Evolutionary conservation across 1,140 invertebrate species (phyloP).

Genomic region (Andrena cerasifolii): DNA sequence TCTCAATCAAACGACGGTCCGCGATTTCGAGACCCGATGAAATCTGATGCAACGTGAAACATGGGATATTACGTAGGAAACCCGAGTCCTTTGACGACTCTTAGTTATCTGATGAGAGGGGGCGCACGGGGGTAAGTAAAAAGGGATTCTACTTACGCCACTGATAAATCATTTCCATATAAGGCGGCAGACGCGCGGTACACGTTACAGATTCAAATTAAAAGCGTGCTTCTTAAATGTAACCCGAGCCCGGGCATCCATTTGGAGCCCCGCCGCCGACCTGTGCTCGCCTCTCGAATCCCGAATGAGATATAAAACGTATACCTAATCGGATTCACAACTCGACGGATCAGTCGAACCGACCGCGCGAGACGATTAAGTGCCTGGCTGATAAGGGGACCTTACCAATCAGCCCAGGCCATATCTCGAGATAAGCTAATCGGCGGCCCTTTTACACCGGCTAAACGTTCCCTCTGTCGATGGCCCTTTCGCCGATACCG

Average conservation of each 20-base stretch:
- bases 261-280: constrained; percentile 10
- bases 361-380: constrained; percentile 53
- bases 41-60: constrained; percentile 43
- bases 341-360: constrained; percentile 51
- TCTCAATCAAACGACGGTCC: constrained; percentile 26
- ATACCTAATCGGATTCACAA: constrained; percentile 57
- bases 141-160: constrained; percentile 38
- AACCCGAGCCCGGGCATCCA: constrained; percentile 52
- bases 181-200: constrained; percentile 40
- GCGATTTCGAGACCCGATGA: constrained; percentile 24
- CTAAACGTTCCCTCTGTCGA: constrained; percentile 46
- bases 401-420: constrained; percentile 40
- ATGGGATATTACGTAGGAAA: constrained; percentile 19
- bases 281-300: constrained; percentile 46
- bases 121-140: neutral
- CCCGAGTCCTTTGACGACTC: constrained; percentile 35
- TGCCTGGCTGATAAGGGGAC: constrained; percentile 44
- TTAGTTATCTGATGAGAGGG: constrained; percentile 29
- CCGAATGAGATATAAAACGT: constrained; percentile 56
- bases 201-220: constrained; percentile 67
- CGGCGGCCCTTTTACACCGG: constrained; percentile 48
- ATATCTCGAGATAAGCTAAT: constrained; percentile 65
- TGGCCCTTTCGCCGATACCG: constrained; percentile 24
- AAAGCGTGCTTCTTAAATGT: constrained; percentile 63
- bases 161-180: constrained; percentile 55